Base-by-base conservation (phyloP, 2,113 vertebrate species). In the Antennarius striatus region DNA sequence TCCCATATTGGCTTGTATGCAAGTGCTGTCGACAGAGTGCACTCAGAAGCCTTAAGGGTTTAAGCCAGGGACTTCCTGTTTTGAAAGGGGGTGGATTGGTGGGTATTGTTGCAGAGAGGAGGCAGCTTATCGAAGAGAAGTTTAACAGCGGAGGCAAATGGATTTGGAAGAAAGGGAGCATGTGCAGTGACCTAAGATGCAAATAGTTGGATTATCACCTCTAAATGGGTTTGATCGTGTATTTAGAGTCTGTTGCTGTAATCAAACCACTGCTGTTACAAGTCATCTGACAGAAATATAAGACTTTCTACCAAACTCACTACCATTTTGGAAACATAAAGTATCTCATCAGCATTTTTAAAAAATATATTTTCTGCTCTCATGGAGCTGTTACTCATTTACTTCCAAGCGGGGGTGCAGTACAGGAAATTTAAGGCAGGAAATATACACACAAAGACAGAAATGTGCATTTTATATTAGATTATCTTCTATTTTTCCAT, bases 61-160 rank as follows among this genome's bases (percentile, higher is more conserved):
- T 45, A 57, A 74, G 50, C 39, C 12, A 16, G 52, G 66, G 45
- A 36, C 79, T 88, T 89, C 86, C 86, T 89, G 83, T 88, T 88
- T 83, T 60, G 73, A 46, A 54, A 59, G 16, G 47, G 59, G 66
- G 88, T 82, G 86, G 77, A 86, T 86, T 77, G 59, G 68, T 54
- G 53, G 70, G 36, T 46, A 71, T 80, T 83, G 77, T 77, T 81
- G 63, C 42, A 32, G 32, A 68, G 50, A 52, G 54, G 40, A 22
- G 40, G 42, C 49, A 50, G n/a, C 16, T 1, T 16, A 59, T 61
- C 75, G 67, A 84, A 64, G 22, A 63, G 17, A 1, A 66, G 32
- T 57, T 71, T 56, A 69, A 65, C 69, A 54, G 56, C 56, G 51
- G 46, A 48, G 15, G 49, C 59, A 75, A 85, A 77, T 75, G 57